phyloP scores from a whole-genome alignment of 1,140 invertebrate species.

The Drosophila busckii region DNA sequence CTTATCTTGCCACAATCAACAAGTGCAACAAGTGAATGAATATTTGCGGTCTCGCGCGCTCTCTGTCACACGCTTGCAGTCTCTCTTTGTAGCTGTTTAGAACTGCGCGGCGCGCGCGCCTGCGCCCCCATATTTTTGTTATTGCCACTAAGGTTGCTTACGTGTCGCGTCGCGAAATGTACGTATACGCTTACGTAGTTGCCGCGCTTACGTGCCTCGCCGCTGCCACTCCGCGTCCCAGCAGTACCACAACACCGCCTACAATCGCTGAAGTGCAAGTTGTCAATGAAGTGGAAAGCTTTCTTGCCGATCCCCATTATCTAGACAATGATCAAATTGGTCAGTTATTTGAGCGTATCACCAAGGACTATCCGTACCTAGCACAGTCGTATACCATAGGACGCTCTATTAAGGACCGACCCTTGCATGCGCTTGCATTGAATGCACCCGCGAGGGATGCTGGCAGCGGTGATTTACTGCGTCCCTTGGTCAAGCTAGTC shows the following conservation, averaged over 20 bases:
- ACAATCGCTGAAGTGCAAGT: conserved; percentile 31
- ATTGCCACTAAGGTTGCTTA: conserved; percentile 28
- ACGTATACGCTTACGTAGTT: conserved; percentile 18
- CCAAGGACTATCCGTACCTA: conserved; percentile 79
- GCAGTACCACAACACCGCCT: background rate
- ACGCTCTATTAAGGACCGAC: conserved; percentile 86
- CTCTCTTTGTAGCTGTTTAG: background rate
- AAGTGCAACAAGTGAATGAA: conserved; percentile 31
- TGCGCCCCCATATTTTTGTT: conserved; percentile 19
- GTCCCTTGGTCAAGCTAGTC: conserved; percentile 96
- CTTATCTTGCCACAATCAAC: conserved; percentile 3
- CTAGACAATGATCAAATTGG: conserved; percentile 57
- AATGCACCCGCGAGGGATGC: conserved; percentile 30
- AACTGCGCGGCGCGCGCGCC: conserved; percentile 26
- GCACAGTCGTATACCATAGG: conserved; percentile 88
- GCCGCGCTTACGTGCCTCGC: conserved; percentile 11
- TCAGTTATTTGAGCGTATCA: conserved; percentile 44
- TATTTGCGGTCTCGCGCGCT: background rate
- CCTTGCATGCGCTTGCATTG: conserved; percentile 84
- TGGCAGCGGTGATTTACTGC: conserved; percentile 46
- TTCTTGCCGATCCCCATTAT: conserved; percentile 52
- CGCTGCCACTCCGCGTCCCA: background rate
- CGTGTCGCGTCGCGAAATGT: conserved; percentile 46
- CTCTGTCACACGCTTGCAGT: background rate
- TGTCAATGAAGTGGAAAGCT: conserved; percentile 39